Percentiles rank a stretch among this genome's conserved stretches.
phyloP scores from a whole-genome alignment of 2,888 invertebrate genomes.

The Caenorhabditis sp. region DNA sequence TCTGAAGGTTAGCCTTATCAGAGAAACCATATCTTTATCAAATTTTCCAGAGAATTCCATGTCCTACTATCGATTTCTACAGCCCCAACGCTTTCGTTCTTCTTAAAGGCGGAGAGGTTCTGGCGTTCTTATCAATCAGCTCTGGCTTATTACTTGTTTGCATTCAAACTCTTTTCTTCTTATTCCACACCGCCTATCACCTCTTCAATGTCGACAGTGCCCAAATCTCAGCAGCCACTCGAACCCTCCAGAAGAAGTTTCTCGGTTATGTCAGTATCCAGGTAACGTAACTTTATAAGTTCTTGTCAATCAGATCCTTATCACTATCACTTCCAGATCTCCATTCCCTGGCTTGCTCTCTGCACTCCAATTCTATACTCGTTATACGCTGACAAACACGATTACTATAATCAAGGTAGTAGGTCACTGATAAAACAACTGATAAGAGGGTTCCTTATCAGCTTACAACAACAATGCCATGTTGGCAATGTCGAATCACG shows the following conservation, averaged over 20 bases:
- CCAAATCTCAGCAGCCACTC: neutral
- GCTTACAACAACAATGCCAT: constrained; percentile 39
- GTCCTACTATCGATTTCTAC: constrained; percentile 41
- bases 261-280: neutral
- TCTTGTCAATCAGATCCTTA: no score
- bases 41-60: constrained; percentile 13
- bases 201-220: neutral
- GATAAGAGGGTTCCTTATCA: constrained; percentile 8
- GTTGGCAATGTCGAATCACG: constrained; percentile 36
- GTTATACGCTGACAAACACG: constrained; percentile 22
- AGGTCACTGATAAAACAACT: neutral
- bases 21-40: neutral
- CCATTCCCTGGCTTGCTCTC: constrained; percentile 14
- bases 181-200: constrained; percentile 15
- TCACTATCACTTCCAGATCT: constrained; percentile 21
- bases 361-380: constrained; percentile 27
- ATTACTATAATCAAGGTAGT: constrained; percentile 47
- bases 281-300: no score
- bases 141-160: no score
- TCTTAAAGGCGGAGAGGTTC: constrained; percentile 33
- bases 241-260: neutral
- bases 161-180: constrained; percentile 25
- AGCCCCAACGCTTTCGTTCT: constrained; percentile 1
- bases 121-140: constrained; percentile 30
- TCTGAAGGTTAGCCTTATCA: constrained; percentile 4